Base-by-base conservation (phyloP, 2,797 vertebrate genomes). In the Gouania willdenowi region DNA sequence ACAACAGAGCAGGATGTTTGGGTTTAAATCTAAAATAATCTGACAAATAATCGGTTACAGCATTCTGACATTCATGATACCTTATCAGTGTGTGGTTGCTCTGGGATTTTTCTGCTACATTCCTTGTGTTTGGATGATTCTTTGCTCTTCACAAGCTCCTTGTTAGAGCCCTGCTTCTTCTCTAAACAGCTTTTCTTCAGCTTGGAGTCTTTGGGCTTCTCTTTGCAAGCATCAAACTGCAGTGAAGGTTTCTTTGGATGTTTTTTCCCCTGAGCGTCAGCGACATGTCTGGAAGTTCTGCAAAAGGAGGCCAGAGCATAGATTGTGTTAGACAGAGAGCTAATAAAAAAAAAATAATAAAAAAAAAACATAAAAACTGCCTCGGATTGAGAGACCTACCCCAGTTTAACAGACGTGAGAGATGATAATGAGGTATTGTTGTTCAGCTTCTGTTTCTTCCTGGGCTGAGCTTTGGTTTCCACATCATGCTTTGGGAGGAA, bases 381-480 rank as follows among this genome's bases (percentile, higher is more conserved):
- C 5, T 51, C 3, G 2, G 6, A 20, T 20, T 61, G 6, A 24
- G 10, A 32, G 4, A 93, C 94, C 86, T 79, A 98, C 96, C 90
- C 89, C 29, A 57, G 25, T 82, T 86, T 91, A 54, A 24, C 37
- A 40, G 82, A 72, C 32, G 82, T 77, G 13, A 66, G 69, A 56
- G 61, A 41, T 41, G 84, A 85, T 31, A 79, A 69, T 2, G 78
- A 52, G 1, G 42, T 49, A 59, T 89, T 91, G 54, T 90, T 91
- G 44, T 89, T 88, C 56, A 85, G 53, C 65, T 79, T 92, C 2
- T 20, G 73, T 76, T 88, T 96, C 86, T 97, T 98, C 63, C 55
- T 86, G 10, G 87, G 84, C 28, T 40, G 52, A 32, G 67, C 60
- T 65, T 81, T 86, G 47, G 79, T 82, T 17, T 64, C 58, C 41